Percentiles rank a stretch among this genome's conserved stretches.
Conservation (phyloP, 2,797 vertebrate genomes). For the Avahi laniger region DNA sequence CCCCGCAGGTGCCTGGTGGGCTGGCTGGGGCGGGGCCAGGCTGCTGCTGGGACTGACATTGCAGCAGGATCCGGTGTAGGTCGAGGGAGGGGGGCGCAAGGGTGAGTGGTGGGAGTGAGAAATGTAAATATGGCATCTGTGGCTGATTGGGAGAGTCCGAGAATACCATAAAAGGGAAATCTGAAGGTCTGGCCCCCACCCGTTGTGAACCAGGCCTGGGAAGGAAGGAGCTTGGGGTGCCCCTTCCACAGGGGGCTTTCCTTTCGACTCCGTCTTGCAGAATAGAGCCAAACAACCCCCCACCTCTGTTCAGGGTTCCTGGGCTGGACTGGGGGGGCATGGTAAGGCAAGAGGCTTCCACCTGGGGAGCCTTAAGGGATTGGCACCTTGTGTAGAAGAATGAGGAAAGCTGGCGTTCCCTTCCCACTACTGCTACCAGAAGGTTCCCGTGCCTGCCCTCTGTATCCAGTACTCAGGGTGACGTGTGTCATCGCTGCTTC, state of each 20-base stretch:
- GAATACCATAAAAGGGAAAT: slow-evolving; percentile 51
- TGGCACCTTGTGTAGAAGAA: neutral
- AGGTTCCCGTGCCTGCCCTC: neutral
- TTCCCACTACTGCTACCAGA: neutral
- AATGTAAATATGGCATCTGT: slow-evolving; percentile 44
- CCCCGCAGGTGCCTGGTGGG: slow-evolving; percentile 70
- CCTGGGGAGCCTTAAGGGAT: neutral
- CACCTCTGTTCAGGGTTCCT: neutral
- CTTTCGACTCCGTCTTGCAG: slow-evolving; percentile 48
- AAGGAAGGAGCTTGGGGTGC: neutral
- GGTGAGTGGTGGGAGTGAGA: neutral
- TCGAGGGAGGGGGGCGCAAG: neutral
- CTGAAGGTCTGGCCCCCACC: neutral
- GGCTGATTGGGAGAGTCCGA: neutral
- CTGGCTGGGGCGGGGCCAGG: slow-evolving; percentile 57
- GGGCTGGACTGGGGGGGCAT: neutral
- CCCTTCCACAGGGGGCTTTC: slow-evolving; percentile 20
- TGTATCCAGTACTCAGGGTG: neutral
- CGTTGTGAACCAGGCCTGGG: neutral
- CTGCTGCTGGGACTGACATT: slow-evolving; percentile 50
- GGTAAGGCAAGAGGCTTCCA: neutral
- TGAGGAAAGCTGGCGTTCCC: neutral
- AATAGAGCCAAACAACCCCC: neutral
- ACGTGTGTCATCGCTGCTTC: neutral
- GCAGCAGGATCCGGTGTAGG: slow-evolving; percentile 46